These are phyloP conservation scores for Halcyon senegalensis DNA, from an alignment of 2,113 vertebrate species.

Conservation along the genomic window DNA sequence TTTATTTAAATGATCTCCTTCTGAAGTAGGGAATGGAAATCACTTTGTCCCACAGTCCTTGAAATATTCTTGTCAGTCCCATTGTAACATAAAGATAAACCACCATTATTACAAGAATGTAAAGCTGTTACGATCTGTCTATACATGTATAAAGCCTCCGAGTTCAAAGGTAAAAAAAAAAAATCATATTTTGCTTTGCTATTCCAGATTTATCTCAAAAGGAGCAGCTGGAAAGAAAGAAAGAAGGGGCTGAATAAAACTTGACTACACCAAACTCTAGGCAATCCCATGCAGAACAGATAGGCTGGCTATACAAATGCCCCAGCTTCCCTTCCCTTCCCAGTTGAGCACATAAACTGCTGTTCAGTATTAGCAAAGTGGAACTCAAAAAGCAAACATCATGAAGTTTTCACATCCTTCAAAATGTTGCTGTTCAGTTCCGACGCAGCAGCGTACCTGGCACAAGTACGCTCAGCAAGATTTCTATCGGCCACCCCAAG, in stretches of 20 bases:
- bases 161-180: not conserved
- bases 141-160: not conserved
- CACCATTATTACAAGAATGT: not conserved
- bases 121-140: not conserved
- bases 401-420: not conserved
- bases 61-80: not conserved
- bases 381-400: not conserved
- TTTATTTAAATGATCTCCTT: not conserved
- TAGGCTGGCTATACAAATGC: not conserved
- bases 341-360: not conserved
- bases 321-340: not conserved
- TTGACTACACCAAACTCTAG: not conserved
- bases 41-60: not conserved
- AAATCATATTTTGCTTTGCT: not conserved
- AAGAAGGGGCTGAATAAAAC: not conserved
- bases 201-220: slow-evolving; percentile 24
- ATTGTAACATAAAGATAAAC: not conserved
- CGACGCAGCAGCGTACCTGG: not conserved
- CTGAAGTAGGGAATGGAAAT: not conserved
- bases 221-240: not conserved
- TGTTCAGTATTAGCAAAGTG: not conserved
- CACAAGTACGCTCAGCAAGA: not conserved
- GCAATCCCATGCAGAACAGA: not conserved
- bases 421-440: fast-evolving
- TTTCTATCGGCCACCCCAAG: fast-evolving